Evolutionary conservation across 2,888 invertebrate genomes (phyloP).

Genomic region (Melanargia galathea): DNA sequence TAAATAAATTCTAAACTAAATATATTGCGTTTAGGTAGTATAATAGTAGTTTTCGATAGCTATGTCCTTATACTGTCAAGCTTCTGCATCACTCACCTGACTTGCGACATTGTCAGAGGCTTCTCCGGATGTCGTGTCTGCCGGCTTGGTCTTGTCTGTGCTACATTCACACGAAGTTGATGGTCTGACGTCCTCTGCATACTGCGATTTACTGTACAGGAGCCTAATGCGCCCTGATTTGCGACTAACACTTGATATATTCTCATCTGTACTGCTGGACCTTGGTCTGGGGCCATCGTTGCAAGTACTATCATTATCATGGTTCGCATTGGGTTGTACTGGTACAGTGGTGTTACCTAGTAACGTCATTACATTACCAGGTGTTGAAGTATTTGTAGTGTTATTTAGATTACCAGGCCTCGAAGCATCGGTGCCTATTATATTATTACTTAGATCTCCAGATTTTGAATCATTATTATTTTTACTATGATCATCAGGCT

Average conservation of each 20-base stretch:
- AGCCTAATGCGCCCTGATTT: not conserved
- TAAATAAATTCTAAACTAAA: too few species aligned
- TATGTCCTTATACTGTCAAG: too few species aligned
- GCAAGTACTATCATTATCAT: not conserved
- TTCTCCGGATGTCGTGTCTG: not conserved
- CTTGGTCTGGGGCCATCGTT: not conserved
- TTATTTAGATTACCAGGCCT: not conserved
- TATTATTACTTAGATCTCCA: not conserved
- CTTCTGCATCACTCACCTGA: slow-evolving; percentile 3
- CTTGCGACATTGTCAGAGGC: not conserved
- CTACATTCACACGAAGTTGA: not conserved
- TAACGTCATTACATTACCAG: not conserved
- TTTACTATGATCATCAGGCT: too few species aligned
- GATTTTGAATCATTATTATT: not conserved
- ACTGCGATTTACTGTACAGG: not conserved
- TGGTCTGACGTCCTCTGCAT: not conserved
- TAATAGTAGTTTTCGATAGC: too few species aligned
- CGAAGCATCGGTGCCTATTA: not conserved
- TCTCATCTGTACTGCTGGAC: not conserved
- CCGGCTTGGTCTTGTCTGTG: not conserved
- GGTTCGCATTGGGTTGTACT: not conserved
- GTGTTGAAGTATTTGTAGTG: not conserved
- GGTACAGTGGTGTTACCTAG: not conserved
- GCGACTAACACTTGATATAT: not conserved
- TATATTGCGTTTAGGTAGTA: too few species aligned